Conservation (phyloP, 92 coral and sea anemone species). For the Zoanthus gigantus region DNA sequence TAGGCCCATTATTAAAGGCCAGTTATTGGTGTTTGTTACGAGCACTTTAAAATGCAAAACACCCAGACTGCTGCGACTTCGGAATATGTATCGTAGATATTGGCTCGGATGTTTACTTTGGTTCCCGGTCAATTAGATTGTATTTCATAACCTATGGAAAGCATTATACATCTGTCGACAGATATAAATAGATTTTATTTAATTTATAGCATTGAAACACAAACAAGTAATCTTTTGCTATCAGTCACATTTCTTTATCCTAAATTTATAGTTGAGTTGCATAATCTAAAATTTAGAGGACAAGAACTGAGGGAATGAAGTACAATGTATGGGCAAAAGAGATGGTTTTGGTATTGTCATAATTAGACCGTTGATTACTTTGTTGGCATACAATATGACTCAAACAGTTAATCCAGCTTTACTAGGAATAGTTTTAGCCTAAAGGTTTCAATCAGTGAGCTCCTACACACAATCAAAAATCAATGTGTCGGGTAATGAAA, state of each 20-base stretch:
- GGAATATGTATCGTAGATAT: conserved; percentile 15
- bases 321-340: too few relatives aligned
- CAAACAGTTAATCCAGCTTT: background rate
- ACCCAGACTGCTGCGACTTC: background rate
- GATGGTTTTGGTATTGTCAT: too few relatives aligned
- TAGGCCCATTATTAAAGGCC: background rate
- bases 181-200: conserved; percentile 21
- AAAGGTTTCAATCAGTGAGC: background rate
- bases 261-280: background rate
- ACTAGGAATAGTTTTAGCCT: background rate
- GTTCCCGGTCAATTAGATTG: conserved; percentile 17
- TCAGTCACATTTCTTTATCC: background rate
- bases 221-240: conserved; percentile 1
- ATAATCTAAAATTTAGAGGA: background rate
- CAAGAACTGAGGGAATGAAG: too few relatives aligned
- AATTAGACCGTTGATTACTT: too few relatives aligned
- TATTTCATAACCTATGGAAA: conserved; percentile 24
- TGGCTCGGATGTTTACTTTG: conserved; percentile 24
- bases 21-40: background rate
- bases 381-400: too few relatives aligned
- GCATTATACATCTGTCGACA: conserved; percentile 35
- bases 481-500: background rate
- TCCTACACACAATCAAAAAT: background rate
- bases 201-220: background rate
- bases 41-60: background rate